Evolutionary conservation across 2,797 vertebrate species (phyloP).

Genomic region (Thamnophis elegans): DNA sequence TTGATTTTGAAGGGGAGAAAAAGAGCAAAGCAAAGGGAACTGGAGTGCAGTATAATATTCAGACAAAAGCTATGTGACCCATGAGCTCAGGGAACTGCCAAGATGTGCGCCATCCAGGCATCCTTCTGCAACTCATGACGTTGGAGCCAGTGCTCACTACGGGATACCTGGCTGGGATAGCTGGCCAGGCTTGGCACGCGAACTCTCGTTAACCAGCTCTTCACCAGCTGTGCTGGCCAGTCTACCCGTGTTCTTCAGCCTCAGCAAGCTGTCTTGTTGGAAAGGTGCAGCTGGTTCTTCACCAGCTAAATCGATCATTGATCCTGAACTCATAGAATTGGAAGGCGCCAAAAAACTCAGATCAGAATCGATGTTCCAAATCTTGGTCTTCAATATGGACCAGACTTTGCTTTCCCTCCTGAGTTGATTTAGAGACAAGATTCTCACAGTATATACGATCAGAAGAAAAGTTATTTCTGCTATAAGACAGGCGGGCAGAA

Average conservation of each 20-base stretch:
- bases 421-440: not conserved
- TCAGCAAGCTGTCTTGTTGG: not conserved
- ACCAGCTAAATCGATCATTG: not conserved
- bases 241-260: not conserved
- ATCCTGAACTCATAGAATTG: not conserved
- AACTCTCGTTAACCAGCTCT: not conserved
- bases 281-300: not conserved
- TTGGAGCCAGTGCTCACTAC: not conserved
- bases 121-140: not conserved
- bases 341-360: not conserved
- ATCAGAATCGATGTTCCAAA: not conserved
- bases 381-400: not conserved
- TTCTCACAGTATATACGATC: not conserved
- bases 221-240: not conserved
- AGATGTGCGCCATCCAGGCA: not conserved
- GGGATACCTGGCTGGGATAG: not conserved
- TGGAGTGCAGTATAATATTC: not conserved
- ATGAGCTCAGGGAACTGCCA: not conserved
- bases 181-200: not conserved
- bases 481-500: not conserved
- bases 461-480: not conserved
- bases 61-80: not conserved
- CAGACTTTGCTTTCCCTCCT: not conserved
- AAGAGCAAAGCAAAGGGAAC: not conserved
- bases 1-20: not conserved